Evolutionary conservation across 2,888 invertebrate species (phyloP).

Genomic region (Azorinus chamasolen): DNA sequence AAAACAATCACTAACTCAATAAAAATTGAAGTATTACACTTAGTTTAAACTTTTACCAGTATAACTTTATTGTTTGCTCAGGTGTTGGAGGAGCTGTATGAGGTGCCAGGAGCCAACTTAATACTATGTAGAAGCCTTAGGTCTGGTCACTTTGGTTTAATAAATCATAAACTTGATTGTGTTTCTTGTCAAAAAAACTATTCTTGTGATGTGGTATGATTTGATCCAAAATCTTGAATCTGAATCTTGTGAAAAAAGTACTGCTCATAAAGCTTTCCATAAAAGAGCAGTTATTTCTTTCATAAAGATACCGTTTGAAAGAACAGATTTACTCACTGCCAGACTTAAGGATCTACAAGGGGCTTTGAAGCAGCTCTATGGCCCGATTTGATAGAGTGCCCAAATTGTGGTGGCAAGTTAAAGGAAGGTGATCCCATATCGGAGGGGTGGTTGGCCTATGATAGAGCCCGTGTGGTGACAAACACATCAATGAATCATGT

Average conservation of each 20-base stretch:
- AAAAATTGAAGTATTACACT: no score
- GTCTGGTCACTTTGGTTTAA: constrained; percentile 14
- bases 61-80: not conserved
- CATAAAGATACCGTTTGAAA: constrained; percentile 24
- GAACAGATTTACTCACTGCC: constrained; percentile 5
- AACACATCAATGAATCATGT: constrained; percentile 20
- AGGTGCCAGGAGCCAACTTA: constrained; percentile 19
- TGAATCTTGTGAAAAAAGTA: not conserved
- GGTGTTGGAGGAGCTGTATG: constrained; percentile 10
- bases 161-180: constrained; percentile 14
- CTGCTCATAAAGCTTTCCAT: not conserved
- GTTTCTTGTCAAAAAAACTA: constrained; percentile 5
- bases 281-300: constrained; percentile 18
- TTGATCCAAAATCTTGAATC: constrained; percentile 7
- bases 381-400: constrained; percentile 15
- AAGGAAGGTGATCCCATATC: constrained; percentile 15
- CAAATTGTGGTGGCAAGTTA: constrained; percentile 9
- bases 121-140: constrained; percentile 3
- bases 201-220: constrained; percentile 4
- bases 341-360: not conserved
- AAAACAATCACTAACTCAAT: no score
- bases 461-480: constrained; percentile 18
- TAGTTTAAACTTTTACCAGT: no score
- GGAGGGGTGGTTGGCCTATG: constrained; percentile 31
- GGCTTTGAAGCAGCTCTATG: not conserved